phyloP scores from a whole-genome alignment of 1,140 invertebrate genomes.

The Leptonema lineaticorne region DNA sequence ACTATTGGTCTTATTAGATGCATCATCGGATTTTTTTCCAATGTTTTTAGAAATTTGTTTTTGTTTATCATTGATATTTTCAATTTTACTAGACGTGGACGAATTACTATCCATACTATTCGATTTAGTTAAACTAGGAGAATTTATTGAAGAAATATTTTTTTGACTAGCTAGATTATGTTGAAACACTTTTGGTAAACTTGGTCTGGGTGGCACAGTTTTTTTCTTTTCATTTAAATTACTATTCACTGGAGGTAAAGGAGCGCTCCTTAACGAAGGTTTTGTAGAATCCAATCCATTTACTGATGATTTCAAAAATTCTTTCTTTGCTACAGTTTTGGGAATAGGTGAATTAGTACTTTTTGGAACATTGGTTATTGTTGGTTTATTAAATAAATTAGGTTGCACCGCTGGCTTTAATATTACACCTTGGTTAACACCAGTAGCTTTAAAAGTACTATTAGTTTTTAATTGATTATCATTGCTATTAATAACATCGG shows the following conservation, averaged over 20 bases:
- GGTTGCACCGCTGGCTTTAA: constrained; percentile 36
- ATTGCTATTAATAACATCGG: constrained; percentile 61
- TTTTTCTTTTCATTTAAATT: constrained; percentile 35
- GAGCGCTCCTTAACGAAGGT: constrained; percentile 32
- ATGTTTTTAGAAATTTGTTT: constrained; percentile 23
- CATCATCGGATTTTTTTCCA: constrained; percentile 23
- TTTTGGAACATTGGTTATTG: not conserved
- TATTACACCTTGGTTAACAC: constrained; percentile 35
- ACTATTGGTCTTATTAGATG: constrained; percentile 17
- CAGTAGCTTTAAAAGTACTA: constrained; percentile 20
- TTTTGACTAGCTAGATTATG: constrained; percentile 23
- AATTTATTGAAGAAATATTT: constrained; percentile 23
- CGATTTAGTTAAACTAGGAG: constrained; percentile 28
- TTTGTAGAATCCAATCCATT: constrained; percentile 20
- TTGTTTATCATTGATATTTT: constrained; percentile 20
- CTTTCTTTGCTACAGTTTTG: not conserved
- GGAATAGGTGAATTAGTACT: not conserved
- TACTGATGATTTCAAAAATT: not conserved
- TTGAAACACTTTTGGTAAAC: constrained; percentile 36
- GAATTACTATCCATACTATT: constrained; percentile 36
- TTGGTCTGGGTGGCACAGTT: constrained; percentile 32
- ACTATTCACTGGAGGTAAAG: constrained; percentile 23
- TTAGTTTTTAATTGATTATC: not conserved
- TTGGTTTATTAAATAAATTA: constrained; percentile 17
- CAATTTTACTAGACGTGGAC: constrained; percentile 17